Base-by-base conservation (phyloP, 2,797 vertebrate species). In the Gila robusta region DNA sequence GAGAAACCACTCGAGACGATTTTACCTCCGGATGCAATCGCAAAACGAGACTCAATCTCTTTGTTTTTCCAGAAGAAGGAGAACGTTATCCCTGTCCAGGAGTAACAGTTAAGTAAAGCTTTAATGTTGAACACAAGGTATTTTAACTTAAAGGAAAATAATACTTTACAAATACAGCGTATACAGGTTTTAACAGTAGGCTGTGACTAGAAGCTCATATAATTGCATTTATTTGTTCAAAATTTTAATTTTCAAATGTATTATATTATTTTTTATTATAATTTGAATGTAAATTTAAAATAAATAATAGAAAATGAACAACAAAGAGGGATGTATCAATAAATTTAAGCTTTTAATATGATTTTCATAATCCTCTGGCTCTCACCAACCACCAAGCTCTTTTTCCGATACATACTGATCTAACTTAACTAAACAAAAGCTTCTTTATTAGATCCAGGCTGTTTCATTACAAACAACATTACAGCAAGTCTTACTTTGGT, bases 1-100 rank as follows among this genome's bases (percentile, higher is more conserved):
- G 97, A 98, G 94, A 99, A 99, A 16, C 97, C 96, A 0, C 96
- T 97, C 28, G 98, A 99, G 86, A 98, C 94, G 0, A 98, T 96
- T 92, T 97, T 97, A 0, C 97, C 97, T n/a, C 97, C 97, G 2
- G 96, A 98, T 0, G 96, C 93, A 0, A 95, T 44, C 47, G 96
- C 88, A 87, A 95, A 96, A 77, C 94, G 93, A 0, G 96, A 95
- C 16, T 93, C 92, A 7, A 88, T 82, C 77, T 96, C 95, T 0
- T 96, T 95, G 70, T 96, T 98, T 94, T 98, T 99, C 98, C 98
- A 99, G 95, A 99, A 99, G 89, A 99, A 99, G 5, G 98, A 99
- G 89, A 99, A 98, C 0, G 98, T 97, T 56, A 99, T 97, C 28
- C 98, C 98, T 99, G 85, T 39, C 28, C 26, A 72, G 1, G 39